Conservation (phyloP, 1,140 invertebrate species). For the Procambarus virginalis region DNA sequence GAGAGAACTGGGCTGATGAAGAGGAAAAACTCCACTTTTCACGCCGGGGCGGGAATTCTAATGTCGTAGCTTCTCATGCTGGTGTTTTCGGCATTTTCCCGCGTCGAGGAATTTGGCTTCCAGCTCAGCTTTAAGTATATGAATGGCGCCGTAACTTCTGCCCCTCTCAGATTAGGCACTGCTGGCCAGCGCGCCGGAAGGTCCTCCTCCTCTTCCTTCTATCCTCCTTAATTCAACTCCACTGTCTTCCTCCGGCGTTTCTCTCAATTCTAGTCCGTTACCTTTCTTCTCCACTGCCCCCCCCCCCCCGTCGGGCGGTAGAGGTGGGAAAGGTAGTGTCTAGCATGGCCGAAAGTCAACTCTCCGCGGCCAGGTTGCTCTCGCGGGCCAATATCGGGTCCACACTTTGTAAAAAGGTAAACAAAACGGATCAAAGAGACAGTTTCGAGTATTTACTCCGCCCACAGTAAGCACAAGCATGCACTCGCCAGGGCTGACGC, state of each 20-base stretch:
- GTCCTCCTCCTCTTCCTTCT: no score
- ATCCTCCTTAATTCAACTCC: background rate
- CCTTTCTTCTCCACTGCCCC: background rate
- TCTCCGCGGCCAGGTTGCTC: no score
- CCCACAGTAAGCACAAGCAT: no score
- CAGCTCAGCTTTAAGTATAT: constrained; percentile 36
- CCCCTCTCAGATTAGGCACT: constrained; percentile 15
- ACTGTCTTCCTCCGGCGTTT: background rate
- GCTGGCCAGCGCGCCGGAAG: background rate
- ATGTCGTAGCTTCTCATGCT: constrained; percentile 5
- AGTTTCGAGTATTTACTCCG: no score
- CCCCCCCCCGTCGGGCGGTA: no score
- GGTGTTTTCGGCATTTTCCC: constrained; percentile 23
- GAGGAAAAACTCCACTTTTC: background rate
- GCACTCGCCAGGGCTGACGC: no score
- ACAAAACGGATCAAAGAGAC: no score
- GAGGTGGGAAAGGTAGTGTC: no score
- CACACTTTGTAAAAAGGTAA: no score
- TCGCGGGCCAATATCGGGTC: no score
- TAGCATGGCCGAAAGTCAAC: no score
- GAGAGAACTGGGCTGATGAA: constrained; percentile 30
- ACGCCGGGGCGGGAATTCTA: background rate
- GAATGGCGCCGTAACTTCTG: constrained; percentile 26
- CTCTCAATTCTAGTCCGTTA: background rate
- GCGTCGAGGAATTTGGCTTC: constrained; percentile 2